Evolutionary conservation across 2,888 invertebrate genomes (phyloP).

Genomic region (Xestia ashworthii): DNA sequence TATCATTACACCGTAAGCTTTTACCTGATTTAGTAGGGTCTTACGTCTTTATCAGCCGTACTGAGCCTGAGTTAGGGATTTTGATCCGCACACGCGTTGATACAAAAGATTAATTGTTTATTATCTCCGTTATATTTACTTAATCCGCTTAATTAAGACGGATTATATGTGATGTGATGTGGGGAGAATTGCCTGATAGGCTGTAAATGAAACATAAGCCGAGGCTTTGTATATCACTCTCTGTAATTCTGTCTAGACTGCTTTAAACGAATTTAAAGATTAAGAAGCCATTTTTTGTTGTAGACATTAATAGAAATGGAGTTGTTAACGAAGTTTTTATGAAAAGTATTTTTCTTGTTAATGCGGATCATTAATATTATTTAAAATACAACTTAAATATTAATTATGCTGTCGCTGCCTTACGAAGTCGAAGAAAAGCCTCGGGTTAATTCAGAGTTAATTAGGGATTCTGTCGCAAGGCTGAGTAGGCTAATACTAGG

Average conservation of each 20-base stretch:
- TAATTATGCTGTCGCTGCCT: conserved; percentile 32
- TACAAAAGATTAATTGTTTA: conserved; percentile 64
- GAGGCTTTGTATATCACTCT: conserved; percentile 37
- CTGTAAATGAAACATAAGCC: conserved; percentile 51
- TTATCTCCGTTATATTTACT: conserved; percentile 62
- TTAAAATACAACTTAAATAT: conserved; percentile 41
- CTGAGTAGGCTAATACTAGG: conserved; percentile 58
- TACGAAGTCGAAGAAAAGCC: conserved; percentile 50
- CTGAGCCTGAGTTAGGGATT: conserved; percentile 47
- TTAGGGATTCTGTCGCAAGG: conserved; percentile 65
- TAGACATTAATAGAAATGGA: conserved; percentile 4
- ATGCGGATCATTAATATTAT: conserved; percentile 30
- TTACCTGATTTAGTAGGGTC: conserved; percentile 54
- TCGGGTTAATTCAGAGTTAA: conserved; percentile 67
- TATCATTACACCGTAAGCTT: conserved; percentile 50
- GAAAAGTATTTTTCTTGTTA: conserved; percentile 28
- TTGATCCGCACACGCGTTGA: conserved; percentile 51
- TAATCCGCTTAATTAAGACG: conserved; percentile 63
- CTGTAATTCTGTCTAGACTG: conserved; percentile 40
- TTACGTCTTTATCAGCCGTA: conserved; percentile 55
- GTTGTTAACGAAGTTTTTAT: conserved; percentile 29
- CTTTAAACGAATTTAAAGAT: conserved; percentile 1
- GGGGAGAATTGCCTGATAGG: conserved; percentile 54
- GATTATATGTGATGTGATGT: conserved; percentile 52
- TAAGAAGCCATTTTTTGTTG: not conserved